Conservation (phyloP, 1,140 invertebrate genomes). For the Pantala flavescens region DNA sequence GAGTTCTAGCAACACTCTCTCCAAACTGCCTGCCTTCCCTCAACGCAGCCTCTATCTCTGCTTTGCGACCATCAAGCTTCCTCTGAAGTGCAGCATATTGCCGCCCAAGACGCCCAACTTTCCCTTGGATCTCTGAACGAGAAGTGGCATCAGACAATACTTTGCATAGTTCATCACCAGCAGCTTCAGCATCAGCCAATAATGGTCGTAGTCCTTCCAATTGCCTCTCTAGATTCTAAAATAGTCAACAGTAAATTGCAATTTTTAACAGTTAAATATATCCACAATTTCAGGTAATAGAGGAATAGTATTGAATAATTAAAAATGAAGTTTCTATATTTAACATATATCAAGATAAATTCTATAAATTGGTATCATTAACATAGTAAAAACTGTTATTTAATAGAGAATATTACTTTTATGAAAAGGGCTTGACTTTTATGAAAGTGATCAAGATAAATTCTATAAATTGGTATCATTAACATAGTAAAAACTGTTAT, state of each 20-base stretch:
- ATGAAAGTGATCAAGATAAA: too few relatives aligned
- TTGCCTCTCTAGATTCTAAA: conserved; percentile 70
- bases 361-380: too few relatives aligned
- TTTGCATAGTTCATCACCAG: conserved; percentile 73
- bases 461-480: too few relatives aligned
- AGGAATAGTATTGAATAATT: too few relatives aligned
- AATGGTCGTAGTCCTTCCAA: conserved; percentile 76
- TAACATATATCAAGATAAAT: too few relatives aligned
- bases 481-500: too few relatives aligned
- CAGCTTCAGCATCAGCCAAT: conserved; percentile 74
- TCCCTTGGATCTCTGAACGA: conserved; percentile 79
- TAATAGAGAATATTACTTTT: too few relatives aligned
- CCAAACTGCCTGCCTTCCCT: conserved; percentile 78
- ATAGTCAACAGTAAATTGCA: conserved; percentile 18
- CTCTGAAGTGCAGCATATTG: conserved; percentile 76
- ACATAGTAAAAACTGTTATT: too few relatives aligned
- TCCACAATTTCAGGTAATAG: too few relatives aligned
- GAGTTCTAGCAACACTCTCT: conserved; percentile 69
- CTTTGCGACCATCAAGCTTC: conserved; percentile 80
- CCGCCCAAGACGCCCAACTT: conserved; percentile 68
- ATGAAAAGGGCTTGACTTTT: too few relatives aligned
- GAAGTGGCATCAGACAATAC: conserved; percentile 85
- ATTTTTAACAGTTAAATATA: conserved; percentile 12
- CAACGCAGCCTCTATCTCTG: conserved; percentile 77
- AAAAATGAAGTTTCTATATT: too few relatives aligned